These are phyloP conservation scores for Drosophila pseudotakahashii DNA, from an alignment of 2,888 invertebrate genomes.

Conservation along the genomic window DNA sequence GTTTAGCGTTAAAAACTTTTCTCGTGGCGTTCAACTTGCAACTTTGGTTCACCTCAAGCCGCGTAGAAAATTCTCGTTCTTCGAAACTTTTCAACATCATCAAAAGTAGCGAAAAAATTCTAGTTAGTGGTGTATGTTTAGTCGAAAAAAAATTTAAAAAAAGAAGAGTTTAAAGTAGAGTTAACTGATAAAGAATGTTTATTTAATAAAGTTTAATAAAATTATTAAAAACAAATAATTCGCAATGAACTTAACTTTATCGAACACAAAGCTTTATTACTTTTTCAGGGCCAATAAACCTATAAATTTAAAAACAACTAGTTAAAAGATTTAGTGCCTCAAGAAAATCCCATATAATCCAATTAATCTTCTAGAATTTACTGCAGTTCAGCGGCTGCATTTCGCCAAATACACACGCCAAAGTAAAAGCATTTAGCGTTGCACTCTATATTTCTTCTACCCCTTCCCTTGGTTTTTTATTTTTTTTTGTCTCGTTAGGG, in stretches of 20 bases:
- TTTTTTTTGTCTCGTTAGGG: slow-evolving; percentile 1
- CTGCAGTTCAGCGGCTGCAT: slow-evolving; percentile 13
- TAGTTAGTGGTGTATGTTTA: neutral
- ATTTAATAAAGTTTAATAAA: neutral
- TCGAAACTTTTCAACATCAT: slow-evolving; percentile 14
- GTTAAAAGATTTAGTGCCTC: slow-evolving; percentile 4
- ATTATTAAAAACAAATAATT: too few relatives aligned
- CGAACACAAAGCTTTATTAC: neutral
- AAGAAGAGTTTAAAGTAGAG: neutral
- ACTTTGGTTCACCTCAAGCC: slow-evolving; percentile 2
- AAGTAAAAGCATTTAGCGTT: slow-evolving; percentile 27
- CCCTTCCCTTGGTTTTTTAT: neutral
- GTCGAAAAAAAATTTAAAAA: neutral
- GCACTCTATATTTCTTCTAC: slow-evolving; percentile 20
- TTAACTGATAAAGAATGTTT: neutral
- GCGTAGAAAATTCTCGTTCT: slow-evolving; percentile 5
- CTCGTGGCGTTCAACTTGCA: slow-evolving; percentile 3
- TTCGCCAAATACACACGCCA: slow-evolving; percentile 16
- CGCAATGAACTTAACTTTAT: too few relatives aligned
- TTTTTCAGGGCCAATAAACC: neutral
- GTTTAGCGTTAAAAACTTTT: slow-evolving; percentile 37
- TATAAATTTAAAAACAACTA: neutral
- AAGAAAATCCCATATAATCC: neutral
- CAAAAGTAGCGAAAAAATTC: slow-evolving; percentile 5
- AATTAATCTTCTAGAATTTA: slow-evolving; percentile 19